Base-by-base conservation (phyloP, 2,113 vertebrate genomes). In the Vireo altiloquus region DNA sequence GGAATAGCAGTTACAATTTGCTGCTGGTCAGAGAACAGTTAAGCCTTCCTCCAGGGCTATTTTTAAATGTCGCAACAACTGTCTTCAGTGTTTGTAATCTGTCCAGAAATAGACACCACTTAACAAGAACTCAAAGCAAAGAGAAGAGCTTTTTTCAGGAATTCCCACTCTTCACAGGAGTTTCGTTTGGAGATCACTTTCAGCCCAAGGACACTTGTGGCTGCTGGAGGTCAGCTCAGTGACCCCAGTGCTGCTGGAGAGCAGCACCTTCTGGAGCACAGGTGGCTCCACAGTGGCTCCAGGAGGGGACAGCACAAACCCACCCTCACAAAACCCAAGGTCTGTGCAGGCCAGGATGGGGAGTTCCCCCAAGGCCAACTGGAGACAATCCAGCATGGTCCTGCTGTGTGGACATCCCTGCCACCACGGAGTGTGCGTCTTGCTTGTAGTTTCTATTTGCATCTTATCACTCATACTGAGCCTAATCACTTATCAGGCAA, bases 1-100 rank as follows among this genome's bases (percentile, higher is more conserved):
- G 77, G 96, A 94, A 72, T 83, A 93, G 81, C 40, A 70, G 75
- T 93, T 95, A 83, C 30, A 87, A 5, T 79, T 86, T 92, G 92
- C 78, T 88, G 65, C 81, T 95, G 92, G 90, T 61, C 69, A 94
- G 47, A 56, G 83, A 97, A 97, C 96, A 87, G 96, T 96, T 95
- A 94, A 96, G 91, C 83, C 94, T 96, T 97, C 66, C 77, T 20
- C 53, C 35, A 44, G 71, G 92, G 47, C 92, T 98, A 97, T 98
- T 98, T 98, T 97, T 97, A 94, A 96, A 97, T n/a, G 92, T 96
- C 95, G 22, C 92, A 97, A 96, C 97, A 98, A 95, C 97, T 98
- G 97, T 83, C 89, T 82, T 84, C 74, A 83, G 71, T 89, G 90
- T 75, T 85, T 70, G 84, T 70, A 49, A 93, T 89, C 63, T 91